Conservation (phyloP, 2,113 vertebrate species). For the Lucifuga dentata region DNA sequence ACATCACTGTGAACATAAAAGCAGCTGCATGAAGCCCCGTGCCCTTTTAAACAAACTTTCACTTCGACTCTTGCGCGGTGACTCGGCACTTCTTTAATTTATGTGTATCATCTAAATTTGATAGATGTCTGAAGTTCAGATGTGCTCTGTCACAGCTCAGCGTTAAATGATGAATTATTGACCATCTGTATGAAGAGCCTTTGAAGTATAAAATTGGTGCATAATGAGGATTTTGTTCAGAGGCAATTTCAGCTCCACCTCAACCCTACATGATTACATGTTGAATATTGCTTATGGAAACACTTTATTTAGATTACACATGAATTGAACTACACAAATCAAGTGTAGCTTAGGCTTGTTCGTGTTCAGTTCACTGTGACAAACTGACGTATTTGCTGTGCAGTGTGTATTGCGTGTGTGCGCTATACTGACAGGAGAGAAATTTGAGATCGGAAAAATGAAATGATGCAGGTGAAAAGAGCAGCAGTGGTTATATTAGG, state of each 20-base stretch:
- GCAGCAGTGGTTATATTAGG: too few relatives aligned
- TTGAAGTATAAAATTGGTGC: conserved; percentile 52
- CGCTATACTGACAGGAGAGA: too few relatives aligned
- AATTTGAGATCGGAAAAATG: too few relatives aligned
- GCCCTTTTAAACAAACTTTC: conserved; percentile 46
- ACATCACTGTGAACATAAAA: conserved; percentile 17
- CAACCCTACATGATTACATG: conserved; percentile 29
- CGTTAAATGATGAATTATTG: conserved; percentile 62
- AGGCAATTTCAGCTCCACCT: conserved; percentile 34
- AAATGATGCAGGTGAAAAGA: not conserved
- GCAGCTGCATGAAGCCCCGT: conserved; percentile 21
- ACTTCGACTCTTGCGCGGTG: conserved; percentile 1
- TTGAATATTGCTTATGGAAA: conserved; percentile 61
- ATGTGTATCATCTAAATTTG: conserved; percentile 40
- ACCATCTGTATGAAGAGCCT: conserved; percentile 42
- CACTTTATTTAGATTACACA: conserved; percentile 34
- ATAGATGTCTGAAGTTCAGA: conserved; percentile 37
- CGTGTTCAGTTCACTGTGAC: not conserved
- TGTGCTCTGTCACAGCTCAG: conserved; percentile 24
- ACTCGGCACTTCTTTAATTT: conserved; percentile 11
- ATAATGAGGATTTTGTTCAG: conserved; percentile 38
- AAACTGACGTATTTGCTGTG: not conserved
- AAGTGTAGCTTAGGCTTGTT: conserved; percentile 12
- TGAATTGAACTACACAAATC: conserved; percentile 23
- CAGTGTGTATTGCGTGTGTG: too few relatives aligned